Conservation (phyloP, 64 coral and sea anemone species). For the Montipora efflorescens region DNA sequence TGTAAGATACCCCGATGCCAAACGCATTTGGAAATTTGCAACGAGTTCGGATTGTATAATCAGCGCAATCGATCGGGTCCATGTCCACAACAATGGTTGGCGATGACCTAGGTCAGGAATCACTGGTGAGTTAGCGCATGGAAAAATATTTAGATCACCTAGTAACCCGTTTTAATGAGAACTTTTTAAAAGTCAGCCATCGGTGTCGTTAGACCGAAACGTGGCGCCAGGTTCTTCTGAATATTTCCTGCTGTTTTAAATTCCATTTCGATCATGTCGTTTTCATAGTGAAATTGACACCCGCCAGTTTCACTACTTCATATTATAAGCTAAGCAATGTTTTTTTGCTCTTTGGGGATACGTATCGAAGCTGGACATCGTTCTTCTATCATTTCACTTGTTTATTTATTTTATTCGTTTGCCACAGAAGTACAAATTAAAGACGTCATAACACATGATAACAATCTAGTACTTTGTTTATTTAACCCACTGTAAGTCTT, state of each 20-base stretch:
- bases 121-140: background rate
- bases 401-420: too few relatives aligned
- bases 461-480: too few relatives aligned
- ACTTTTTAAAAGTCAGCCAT: background rate
- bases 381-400: too few relatives aligned
- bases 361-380: too few relatives aligned
- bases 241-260: background rate
- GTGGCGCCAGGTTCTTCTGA: background rate
- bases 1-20: background rate
- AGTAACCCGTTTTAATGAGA: background rate
- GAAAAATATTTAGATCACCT: background rate
- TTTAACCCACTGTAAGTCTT: too few relatives aligned
- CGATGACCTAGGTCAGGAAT: slow-evolving; percentile 8
- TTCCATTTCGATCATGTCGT: background rate
- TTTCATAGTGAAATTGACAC: slow-evolving; percentile 9
- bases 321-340: background rate
- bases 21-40: background rate
- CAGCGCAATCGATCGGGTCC: background rate
- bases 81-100: slow-evolving; percentile 49
- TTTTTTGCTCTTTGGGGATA: too few relatives aligned
- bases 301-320: background rate
- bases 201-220: background rate
- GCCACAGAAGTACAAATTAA: too few relatives aligned
- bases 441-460: too few relatives aligned
- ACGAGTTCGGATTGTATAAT: background rate